Percentiles rank a stretch among this genome's conserved stretches.
phyloP scores from a whole-genome alignment of 2,797 vertebrate species.

The Rhynchonycteris naso region DNA sequence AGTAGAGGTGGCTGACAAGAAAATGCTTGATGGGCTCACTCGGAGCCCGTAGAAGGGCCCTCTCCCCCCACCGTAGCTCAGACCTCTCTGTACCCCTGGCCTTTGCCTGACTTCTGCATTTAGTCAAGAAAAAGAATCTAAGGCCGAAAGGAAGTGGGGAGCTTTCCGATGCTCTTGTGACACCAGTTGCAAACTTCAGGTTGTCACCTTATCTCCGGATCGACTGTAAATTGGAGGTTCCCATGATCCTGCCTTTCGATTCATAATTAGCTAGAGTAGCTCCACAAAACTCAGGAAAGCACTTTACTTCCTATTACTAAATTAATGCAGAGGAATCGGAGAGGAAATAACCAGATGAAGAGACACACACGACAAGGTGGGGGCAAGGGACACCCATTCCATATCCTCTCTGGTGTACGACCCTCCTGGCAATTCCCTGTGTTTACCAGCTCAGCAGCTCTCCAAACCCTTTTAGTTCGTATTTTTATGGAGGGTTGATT shows the following conservation, averaged over 20 bases:
- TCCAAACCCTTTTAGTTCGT: not conserved
- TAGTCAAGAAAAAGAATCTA: slow-evolving; percentile 93
- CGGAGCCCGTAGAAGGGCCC: slow-evolving; percentile 88
- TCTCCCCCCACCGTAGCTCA: slow-evolving; percentile 90
- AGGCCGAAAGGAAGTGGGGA: no score
- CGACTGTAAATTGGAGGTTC: not conserved
- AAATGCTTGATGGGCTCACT: slow-evolving; percentile 89
- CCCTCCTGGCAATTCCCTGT: not conserved
- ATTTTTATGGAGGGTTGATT: not conserved
- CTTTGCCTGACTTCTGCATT: slow-evolving; percentile 94
- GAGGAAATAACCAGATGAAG: not conserved
- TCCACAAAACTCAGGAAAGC: not conserved
- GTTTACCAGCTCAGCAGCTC: not conserved
- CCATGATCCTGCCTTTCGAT: not conserved
- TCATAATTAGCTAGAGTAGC: not conserved
- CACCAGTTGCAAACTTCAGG: not conserved
- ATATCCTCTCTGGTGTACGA: no score
- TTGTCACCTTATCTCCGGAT: not conserved
- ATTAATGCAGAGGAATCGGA: not conserved
- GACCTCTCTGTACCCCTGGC: slow-evolving; percentile 94
- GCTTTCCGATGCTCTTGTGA: no score
- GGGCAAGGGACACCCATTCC: not conserved
- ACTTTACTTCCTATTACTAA: not conserved
- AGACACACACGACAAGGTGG: not conserved
- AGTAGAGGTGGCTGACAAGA: slow-evolving; percentile 10